Evolutionary conservation across 2,797 vertebrate species (phyloP).

Genomic region (Dipus sagitta): DNA sequence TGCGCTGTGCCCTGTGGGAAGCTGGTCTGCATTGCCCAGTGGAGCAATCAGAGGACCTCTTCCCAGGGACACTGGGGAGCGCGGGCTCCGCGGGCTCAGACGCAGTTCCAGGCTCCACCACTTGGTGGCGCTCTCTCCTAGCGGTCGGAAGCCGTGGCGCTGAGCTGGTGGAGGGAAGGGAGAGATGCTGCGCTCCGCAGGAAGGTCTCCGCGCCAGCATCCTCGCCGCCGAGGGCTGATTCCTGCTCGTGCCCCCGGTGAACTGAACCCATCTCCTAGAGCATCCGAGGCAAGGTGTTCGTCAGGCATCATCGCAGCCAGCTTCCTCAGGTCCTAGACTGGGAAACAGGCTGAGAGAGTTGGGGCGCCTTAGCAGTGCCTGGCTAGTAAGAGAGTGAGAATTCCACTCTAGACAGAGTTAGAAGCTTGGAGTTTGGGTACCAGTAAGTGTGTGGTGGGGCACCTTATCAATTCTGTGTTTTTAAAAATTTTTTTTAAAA

Average conservation of each 20-base stretch:
- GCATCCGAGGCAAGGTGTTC: no score
- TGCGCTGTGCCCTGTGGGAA: not conserved
- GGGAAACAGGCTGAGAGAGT: not conserved
- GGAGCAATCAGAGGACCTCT: no score
- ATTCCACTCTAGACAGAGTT: not conserved
- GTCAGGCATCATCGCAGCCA: rapidly evolving
- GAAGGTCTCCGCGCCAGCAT: not conserved
- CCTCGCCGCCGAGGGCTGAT: not conserved
- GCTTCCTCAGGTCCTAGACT: not conserved
- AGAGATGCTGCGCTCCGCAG: no score
- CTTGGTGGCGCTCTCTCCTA: constrained; percentile 75
- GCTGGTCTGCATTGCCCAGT: not conserved
- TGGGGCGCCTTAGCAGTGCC: not conserved
- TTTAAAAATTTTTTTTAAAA: not conserved
- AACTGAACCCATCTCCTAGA: not conserved
- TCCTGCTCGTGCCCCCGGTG: not conserved
- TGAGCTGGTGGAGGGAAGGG: no score
- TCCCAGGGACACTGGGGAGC: no score
- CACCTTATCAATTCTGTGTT: not conserved
- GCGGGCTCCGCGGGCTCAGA: no score
- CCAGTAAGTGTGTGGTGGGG: not conserved
- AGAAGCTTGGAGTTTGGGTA: not conserved
- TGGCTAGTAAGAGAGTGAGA: not conserved
- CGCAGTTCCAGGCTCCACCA: constrained; percentile 7
- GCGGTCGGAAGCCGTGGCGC: not conserved